Base-by-base conservation (phyloP, 2,888 invertebrate genomes). In the Ophion ventricosus region DNA sequence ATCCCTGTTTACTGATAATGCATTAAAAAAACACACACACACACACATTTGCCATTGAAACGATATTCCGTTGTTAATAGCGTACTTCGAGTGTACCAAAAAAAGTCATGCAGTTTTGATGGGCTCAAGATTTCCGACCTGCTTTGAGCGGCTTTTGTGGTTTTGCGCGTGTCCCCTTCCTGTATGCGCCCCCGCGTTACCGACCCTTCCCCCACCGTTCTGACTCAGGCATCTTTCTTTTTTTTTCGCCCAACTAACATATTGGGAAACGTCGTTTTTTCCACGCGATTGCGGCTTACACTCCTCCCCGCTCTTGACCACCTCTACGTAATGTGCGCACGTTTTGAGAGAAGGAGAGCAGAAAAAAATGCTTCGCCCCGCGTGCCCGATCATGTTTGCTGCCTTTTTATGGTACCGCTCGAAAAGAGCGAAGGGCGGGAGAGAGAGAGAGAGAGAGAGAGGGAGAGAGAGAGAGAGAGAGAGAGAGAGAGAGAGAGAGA, bases 251-350 rank as follows among this genome's bases (percentile, higher is more conserved):
- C 81, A 80, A 85, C 87, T 85, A 87, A 85, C 88, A 88, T 90
- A 89, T 91, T 87, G 89, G 72, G 83, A 88, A 88, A 84, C 87
- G 87, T 85, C 88, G 89, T 89, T 91, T 89, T 63, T 88, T 92
- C 91, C 90, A 91, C 89, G 88, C 85, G 91, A 91, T 91, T 91
- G 90, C 89, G 83, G 84, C 82, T 87, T 80, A 75, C 88, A 14
- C 43, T 89, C 89, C 88, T 87, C 87, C 85, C 86, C 63, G 59
- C 76, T 73, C 80, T 73, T 69, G 86, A 83, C 83, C 85, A 73
- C 80, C 73, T 84, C 66, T 56, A 81, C 59, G 57, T 40, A 57
- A 79, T 23, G 25, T 78, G 49, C 57, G 69, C 82, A 77, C 80
- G 75, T 83, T 73, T 83, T 17, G 57, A 67, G 61, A 73, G 69